Base-by-base conservation (phyloP, 2,888 invertebrate genomes). In the Hyles lineata region DNA sequence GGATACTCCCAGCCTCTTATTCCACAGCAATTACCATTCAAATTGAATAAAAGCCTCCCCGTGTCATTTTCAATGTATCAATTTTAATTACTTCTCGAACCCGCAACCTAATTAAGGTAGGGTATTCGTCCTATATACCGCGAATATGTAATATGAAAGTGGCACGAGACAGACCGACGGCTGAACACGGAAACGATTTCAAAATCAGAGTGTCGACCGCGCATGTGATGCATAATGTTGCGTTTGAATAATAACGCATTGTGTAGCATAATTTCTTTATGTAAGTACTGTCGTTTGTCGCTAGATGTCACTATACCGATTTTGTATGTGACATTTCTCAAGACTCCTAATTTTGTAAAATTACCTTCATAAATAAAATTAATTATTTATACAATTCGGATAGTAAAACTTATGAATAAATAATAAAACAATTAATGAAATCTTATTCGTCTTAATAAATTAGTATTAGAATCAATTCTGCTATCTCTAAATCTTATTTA, bases 71-170 rank as follows among this genome's bases (percentile, higher is more conserved):
- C 19, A 32, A 32, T 67, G 43, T 21, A 67, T 43, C 63, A 67
- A 67, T 67, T 67, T 67, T 23, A 67, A 67, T 67, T 67, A 67
- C 11, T 43, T 43, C 43, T 43, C 43, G 43, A 43, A 43, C 43
- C 43, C 43, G 35, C 35, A 43, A 43, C 11, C 43, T 43, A 15
- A 15, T 43, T 43, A 43, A 43, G 43, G 43, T 11, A 15, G 43
- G 43, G 43, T 43, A 43, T 15, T 43, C 43, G 43, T 11, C 15
- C 43, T 15, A 43, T 43, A 11, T 43, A 43, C 43, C 15, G 43
- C 23, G 25, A 17, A 17, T 60, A 55, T 60, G 17, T 25, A 25
- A 25, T 25, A 25, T 25, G 25, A 60, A 25, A 25, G 60, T 23
- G 25, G 17, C 4, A 25, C 17, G 25, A 60, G 15, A 25, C 23